Conservation (phyloP, 2,113 vertebrate species). For the Trachemys scripta region DNA sequence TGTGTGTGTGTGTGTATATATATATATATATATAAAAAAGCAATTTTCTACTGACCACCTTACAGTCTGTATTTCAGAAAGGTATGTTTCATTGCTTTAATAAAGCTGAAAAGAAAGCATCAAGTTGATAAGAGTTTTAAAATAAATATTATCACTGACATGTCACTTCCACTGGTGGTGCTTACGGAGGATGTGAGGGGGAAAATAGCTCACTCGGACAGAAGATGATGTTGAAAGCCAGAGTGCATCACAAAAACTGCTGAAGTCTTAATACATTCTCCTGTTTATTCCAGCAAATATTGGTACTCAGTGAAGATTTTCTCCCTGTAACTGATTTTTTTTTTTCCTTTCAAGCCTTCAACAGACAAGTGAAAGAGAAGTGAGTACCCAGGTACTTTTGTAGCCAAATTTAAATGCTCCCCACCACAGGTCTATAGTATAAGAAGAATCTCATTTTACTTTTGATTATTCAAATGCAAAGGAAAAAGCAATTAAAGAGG, state of each 20-base stretch:
- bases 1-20: neutral
- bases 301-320: neutral
- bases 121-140: neutral
- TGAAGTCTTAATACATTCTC: neutral
- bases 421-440: neutral
- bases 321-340: neutral
- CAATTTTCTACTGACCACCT: neutral
- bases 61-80: neutral
- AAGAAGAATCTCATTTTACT: slow-evolving; percentile 2
- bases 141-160: neutral
- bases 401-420: neutral
- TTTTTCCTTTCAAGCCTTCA: neutral
- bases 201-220: neutral
- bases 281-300: neutral
- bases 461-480: neutral
- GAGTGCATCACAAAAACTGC: neutral
- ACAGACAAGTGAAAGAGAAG: neutral
- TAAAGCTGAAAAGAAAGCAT: neutral
- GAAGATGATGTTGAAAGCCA: neutral
- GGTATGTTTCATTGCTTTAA: neutral
- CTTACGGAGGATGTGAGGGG: neutral
- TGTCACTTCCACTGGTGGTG: neutral
- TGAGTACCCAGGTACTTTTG: neutral
- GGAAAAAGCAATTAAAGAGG: neutral
- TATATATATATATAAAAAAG: neutral